Evolutionary conservation across 1,140 invertebrate species (phyloP).

Genomic region (Rhopalosiphum maidis): DNA sequence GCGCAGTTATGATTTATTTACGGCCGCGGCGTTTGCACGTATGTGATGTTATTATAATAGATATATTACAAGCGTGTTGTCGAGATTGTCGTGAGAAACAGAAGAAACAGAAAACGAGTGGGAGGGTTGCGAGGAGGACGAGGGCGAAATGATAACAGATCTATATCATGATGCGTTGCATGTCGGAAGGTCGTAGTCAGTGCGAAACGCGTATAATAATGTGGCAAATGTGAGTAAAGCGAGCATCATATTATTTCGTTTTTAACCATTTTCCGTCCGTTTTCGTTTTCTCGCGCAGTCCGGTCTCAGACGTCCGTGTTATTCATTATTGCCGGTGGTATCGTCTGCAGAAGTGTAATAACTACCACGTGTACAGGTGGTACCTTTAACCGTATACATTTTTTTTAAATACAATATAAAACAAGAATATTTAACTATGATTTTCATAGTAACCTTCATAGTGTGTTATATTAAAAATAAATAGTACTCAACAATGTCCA

Average conservation of each 20-base stretch:
- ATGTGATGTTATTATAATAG: not conserved
- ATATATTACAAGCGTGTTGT: not conserved
- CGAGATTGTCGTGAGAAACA: not conserved
- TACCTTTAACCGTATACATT: not conserved
- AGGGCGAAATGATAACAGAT: conserved; percentile 6
- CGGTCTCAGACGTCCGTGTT: not conserved
- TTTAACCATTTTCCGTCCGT: not conserved
- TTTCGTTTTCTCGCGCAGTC: too few species aligned
- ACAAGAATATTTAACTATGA: not conserved
- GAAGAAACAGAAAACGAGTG: not conserved
- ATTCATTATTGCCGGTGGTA: not conserved
- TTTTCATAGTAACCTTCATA: not conserved
- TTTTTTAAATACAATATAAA: not conserved
- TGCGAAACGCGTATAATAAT: not conserved
- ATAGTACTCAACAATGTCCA: not conserved
- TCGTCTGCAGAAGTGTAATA: not conserved
- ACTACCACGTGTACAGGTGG: too few species aligned
- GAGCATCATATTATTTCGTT: not conserved
- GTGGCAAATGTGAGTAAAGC: not conserved
- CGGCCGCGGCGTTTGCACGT: not conserved
- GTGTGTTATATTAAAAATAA: not conserved
- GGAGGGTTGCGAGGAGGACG: too few species aligned
- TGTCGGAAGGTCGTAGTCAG: not conserved
- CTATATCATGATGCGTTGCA: not conserved
- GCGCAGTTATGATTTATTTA: not conserved